phyloP scores from a whole-genome alignment of 2,888 invertebrate genomes.

The Stratiomys singularior region DNA sequence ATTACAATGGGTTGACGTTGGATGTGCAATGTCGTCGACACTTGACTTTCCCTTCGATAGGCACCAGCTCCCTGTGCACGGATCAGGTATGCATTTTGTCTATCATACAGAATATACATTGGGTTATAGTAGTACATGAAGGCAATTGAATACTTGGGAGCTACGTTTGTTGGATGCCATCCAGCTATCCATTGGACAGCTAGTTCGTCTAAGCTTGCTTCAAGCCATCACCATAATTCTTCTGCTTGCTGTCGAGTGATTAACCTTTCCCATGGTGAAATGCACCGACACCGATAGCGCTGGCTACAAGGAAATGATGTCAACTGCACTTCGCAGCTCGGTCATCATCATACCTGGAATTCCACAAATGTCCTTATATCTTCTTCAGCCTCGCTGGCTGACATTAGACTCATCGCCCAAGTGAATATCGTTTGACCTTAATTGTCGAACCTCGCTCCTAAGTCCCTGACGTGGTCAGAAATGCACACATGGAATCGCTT shows the following conservation, averaged over 20 bases:
- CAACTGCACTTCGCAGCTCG: neutral
- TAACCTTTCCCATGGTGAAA: constrained; percentile 26
- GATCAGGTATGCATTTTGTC: neutral
- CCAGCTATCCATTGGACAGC: neutral
- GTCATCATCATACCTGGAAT: neutral
- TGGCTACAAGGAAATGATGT: neutral
- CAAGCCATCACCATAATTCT: no score
- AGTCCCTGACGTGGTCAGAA: neutral
- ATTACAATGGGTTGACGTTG: neutral
- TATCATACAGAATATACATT: neutral
- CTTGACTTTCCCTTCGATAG: constrained; percentile 16
- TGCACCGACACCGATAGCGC: neutral
- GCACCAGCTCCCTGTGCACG: neutral
- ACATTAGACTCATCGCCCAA: neutral
- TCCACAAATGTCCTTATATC: neutral
- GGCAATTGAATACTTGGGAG: no score
- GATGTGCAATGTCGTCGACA: constrained; percentile 14
- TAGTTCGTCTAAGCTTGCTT: neutral
- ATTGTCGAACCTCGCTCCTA: constrained; percentile 17
- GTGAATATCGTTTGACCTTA: constrained; percentile 4
- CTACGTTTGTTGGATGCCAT: neutral
- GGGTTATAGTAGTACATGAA: neutral
- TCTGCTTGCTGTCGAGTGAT: neutral
- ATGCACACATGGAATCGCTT: neutral
- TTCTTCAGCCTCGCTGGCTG: neutral